Base-by-base conservation (phyloP, 30 jellyfish, hydroid and myxozoan genomes). In the Aurelia coerulea region DNA sequence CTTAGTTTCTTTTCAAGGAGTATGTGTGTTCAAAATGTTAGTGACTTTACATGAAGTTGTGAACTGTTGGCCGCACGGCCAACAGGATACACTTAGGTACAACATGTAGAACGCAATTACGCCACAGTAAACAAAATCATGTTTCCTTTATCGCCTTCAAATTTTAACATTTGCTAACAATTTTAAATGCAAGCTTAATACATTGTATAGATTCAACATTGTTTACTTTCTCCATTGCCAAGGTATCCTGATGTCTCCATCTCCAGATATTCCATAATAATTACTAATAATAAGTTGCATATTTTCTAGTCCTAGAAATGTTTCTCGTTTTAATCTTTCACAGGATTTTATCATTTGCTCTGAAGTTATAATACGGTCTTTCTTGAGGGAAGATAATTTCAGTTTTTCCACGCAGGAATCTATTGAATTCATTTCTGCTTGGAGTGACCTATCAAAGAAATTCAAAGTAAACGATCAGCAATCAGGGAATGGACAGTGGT, bases 211-310 rank as follows among this genome's bases (percentile, higher is more conserved):
- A 46, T 46, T 8, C 11, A 46, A 46, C 15, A 4, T 5, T 46
- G 14, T 46, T 60, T 34, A 84, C 46, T 68, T 84, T 51, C 56
- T 67, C 93, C 93, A 86, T 12, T 88, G 74, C 96, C 96, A 88
- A 2, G 96, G 96, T 16, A 88, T 79, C 37, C 96, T 69, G 19
- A 88, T 67, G n/a, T 78, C 90, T 10, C 96, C 96, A 74, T 88
- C 96, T 10, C 91, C 88, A 58, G 96, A 78, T 35, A 88, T 79
- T 64, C 84, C 96, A 63, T 88, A 88, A 72, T 88, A 88, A 62
- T 79, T 88, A 78, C 96, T 88, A 33, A 88, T 79, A 2, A 88
- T 68, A 12, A 88, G 85, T 10, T 73, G 76, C 69, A 73, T 12
- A 52, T 59, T 67, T 31, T 78, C 83, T 7, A 88, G 85, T 41